A percentile compares a stretch with the other conserved stretches of the same genome.
Conservation (phyloP, 1,140 invertebrate genomes). For the Caenorhabditis inopinata region DNA sequence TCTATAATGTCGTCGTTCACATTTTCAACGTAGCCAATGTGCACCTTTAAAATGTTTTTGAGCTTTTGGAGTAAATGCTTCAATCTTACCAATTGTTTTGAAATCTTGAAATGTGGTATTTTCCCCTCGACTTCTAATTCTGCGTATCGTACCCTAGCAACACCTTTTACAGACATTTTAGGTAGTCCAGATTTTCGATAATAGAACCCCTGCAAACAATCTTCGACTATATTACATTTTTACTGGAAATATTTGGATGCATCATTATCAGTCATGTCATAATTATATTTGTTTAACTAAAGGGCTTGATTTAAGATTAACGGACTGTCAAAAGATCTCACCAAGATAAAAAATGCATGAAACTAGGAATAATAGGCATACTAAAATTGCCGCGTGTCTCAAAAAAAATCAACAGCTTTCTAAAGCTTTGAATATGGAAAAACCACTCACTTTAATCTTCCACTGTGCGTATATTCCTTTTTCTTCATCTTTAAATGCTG, state of each 20-base stretch:
- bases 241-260: background rate
- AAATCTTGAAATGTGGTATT: slow-evolving; percentile 33
- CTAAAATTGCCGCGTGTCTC: too few relatives aligned
- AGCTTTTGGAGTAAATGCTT: background rate
- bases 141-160: slow-evolving; percentile 29
- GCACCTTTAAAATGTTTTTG: background rate
- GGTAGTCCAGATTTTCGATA: slow-evolving; percentile 36
- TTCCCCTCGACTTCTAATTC: slow-evolving; percentile 13
- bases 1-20: slow-evolving; percentile 33
- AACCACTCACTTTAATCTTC: slow-evolving; percentile 36
- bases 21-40: slow-evolving; percentile 37
- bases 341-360: too few relatives aligned
- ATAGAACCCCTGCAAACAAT: slow-evolving; percentile 40
- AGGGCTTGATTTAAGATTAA: too few relatives aligned
- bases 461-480: slow-evolving; percentile 41
- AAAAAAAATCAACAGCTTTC: too few relatives aligned
- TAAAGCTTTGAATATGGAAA: too few relatives aligned
- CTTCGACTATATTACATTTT: too few relatives aligned
- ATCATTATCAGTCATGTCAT: too few relatives aligned
- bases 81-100: slow-evolving; percentile 32
- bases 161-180: slow-evolving; percentile 32
- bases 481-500: slow-evolving; percentile 40
- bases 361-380: too few relatives aligned
- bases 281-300: too few relatives aligned
- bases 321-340: too few relatives aligned